Percentiles rank a stretch among this genome's conserved stretches.
Conservation (phyloP, 1,140 invertebrate species). For the Drosophila ercepeae region DNA sequence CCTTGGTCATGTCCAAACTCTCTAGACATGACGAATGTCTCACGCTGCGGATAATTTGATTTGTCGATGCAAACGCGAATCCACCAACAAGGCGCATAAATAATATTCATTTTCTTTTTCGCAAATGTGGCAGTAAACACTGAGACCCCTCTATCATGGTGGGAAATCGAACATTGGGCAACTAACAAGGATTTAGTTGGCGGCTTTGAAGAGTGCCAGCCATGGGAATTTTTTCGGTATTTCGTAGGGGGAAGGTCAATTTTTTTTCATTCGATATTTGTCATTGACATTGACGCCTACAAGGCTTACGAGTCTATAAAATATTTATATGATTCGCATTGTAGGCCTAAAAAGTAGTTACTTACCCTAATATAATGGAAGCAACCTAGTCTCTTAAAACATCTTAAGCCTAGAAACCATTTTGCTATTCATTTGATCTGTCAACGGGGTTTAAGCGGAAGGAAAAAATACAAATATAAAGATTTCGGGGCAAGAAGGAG, state of each 20-base stretch:
- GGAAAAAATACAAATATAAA: not conserved
- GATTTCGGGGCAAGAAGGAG: not conserved
- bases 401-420: not conserved
- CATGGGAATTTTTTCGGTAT: conserved; percentile 24
- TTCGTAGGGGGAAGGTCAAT: too few species aligned
- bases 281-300: not conserved
- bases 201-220: conserved; percentile 4
- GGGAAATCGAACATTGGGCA: conserved; percentile 30
- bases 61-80: conserved; percentile 70
- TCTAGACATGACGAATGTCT: conserved; percentile 66
- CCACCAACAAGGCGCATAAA: conserved; percentile 28
- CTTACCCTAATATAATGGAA: too few species aligned
- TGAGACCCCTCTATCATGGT: conserved; percentile 29
- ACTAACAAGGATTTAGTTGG: conserved; percentile 15
- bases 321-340: not conserved
- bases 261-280: too few species aligned
- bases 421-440: conserved; percentile 9
- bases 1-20: conserved; percentile 26
- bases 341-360: too few species aligned
- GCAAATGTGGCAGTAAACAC: conserved; percentile 5
- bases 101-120: conserved; percentile 19
- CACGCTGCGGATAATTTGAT: conserved; percentile 66
- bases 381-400: too few species aligned
- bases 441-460: not conserved
- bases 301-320: not conserved